phyloP scores from a whole-genome alignment of 2,888 invertebrate genomes.

The Drosophila percnosoma region DNA sequence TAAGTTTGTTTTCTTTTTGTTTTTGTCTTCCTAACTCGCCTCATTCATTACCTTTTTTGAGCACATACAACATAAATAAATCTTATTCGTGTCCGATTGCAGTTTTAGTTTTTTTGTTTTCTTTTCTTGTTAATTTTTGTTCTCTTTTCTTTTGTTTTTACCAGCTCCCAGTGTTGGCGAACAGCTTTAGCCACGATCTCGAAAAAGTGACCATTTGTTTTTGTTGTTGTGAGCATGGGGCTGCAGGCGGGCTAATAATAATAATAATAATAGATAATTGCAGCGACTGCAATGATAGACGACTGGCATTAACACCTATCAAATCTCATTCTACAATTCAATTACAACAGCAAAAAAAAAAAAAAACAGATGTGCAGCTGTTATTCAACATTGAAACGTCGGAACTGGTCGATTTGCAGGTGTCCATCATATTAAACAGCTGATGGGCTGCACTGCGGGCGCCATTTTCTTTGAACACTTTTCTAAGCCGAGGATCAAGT shows the following conservation, averaged over 20 bases:
- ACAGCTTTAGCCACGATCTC: neutral
- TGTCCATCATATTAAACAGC: conserved; percentile 22
- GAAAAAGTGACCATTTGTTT: neutral
- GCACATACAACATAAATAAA: conserved; percentile 48
- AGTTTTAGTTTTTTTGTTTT: conserved; percentile 5
- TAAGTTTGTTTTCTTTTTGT: conserved; percentile 11
- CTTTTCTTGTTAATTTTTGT: conserved; percentile 1
- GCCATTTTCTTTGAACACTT: conserved; percentile 52
- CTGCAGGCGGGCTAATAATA: conserved; percentile 38
- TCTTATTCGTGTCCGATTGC: conserved; percentile 31
- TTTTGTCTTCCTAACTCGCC: conserved; percentile 15
- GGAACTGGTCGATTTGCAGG: conserved; percentile 7
- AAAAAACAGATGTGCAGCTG: neutral
- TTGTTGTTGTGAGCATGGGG: neutral
- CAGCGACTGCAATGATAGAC: conserved; percentile 17
- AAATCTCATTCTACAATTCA: conserved; percentile 4
- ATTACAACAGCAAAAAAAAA: conserved; percentile 3
- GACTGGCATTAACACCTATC: conserved; percentile 7
- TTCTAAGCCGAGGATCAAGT: conserved; percentile 33
- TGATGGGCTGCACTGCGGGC: conserved; percentile 46
- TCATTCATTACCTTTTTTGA: conserved; percentile 36
- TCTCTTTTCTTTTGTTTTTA: conserved; percentile 4
- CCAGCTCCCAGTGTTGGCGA: neutral
- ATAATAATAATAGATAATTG: conserved; percentile 27
- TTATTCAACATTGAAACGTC: neutral